A percentile compares a stretch with the other conserved stretches of the same genome.
Evolutionary conservation across 2,888 invertebrate species (phyloP).

Genomic region (Pseudoips prasinana): DNA sequence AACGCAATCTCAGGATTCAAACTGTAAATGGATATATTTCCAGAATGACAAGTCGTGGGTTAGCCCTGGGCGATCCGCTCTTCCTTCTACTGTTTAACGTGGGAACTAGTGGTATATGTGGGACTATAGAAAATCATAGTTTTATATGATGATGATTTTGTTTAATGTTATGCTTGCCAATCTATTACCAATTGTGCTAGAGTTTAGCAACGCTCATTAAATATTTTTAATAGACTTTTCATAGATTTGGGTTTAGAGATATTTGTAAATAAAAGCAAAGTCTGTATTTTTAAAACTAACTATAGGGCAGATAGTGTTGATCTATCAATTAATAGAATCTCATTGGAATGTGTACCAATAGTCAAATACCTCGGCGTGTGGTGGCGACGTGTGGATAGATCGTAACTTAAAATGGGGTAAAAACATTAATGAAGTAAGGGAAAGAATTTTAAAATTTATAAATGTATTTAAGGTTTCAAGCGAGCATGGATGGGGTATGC

Average conservation of each 20-base stretch:
- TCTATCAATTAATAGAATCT: background rate
- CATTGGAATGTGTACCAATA: slow-evolving; percentile 3
- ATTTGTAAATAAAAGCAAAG: no score
- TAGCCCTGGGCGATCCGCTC: no score
- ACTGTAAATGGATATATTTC: no score
- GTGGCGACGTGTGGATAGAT: no score
- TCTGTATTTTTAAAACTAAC: no score
- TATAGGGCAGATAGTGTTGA: background rate
- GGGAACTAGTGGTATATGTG: background rate
- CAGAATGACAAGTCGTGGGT: no score
- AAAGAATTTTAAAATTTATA: background rate
- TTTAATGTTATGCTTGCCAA: no score
- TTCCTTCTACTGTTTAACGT: background rate
- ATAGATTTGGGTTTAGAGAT: background rate
- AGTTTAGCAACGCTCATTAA: background rate
- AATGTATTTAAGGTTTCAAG: background rate
- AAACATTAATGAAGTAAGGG: background rate
- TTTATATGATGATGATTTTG: background rate
- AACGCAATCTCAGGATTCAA: background rate
- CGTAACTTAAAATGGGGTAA: background rate
- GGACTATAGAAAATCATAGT: background rate
- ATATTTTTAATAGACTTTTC: background rate
- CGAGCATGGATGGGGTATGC: background rate
- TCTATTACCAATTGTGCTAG: no score
- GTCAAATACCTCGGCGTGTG: background rate